Percentiles rank a stretch among this genome's conserved stretches.
Conservation (phyloP, 2,113 vertebrate genomes). For the Mobula hypostoma region DNA sequence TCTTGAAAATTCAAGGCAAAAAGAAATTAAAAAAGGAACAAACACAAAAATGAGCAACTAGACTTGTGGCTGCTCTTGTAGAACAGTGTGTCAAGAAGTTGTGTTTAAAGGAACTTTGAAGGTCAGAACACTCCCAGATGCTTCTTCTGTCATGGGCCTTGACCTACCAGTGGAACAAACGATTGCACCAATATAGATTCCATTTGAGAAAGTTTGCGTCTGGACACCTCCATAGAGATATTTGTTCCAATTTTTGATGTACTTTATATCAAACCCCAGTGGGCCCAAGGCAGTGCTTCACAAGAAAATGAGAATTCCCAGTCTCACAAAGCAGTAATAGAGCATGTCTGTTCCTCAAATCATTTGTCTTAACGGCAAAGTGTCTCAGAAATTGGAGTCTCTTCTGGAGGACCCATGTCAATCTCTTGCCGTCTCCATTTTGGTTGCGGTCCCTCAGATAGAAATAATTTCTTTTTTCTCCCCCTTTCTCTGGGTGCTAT, state of each 20-base stretch:
- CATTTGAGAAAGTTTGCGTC: neutral
- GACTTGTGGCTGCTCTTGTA: neutral
- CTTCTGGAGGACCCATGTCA: constrained; percentile 15
- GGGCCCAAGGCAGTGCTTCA: constrained; percentile 30
- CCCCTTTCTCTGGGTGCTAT: constrained; percentile 46
- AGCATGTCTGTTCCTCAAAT: constrained; percentile 21
- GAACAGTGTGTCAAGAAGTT: neutral
- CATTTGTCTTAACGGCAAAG: constrained; percentile 23
- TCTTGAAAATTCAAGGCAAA: neutral
- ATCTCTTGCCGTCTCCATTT: neutral
- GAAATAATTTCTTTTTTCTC: neutral
- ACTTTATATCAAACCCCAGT: constrained; percentile 15
- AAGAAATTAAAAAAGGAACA: neutral
- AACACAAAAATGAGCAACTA: neutral
- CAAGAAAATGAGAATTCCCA: constrained; percentile 15
- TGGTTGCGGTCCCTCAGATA: constrained; percentile 4
- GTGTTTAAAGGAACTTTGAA: neutral
- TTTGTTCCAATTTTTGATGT: neutral
- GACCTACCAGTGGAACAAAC: neutral
- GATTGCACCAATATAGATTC: constrained; percentile 18
- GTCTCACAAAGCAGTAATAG: constrained; percentile 30
- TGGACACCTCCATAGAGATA: constrained; percentile 1
- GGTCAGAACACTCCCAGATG: constrained; percentile 12
- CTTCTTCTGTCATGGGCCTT: neutral
- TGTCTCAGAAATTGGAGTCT: constrained; percentile 27